Evolutionary conservation across 2,113 vertebrate species (phyloP).

Genomic region (Camelus dromedarius): DNA sequence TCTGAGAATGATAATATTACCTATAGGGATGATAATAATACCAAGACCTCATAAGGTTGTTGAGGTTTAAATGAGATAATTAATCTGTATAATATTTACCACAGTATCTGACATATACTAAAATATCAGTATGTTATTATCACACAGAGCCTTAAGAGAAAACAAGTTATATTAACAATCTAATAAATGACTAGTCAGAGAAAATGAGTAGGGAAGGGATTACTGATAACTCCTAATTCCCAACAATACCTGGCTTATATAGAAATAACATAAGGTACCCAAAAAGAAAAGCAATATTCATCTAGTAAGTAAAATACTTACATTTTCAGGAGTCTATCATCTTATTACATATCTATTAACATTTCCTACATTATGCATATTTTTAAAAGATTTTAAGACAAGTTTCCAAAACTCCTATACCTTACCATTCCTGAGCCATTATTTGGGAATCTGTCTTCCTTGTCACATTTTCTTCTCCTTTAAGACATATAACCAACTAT

Average conservation of each 20-base stretch:
- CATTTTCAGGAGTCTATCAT: constrained; percentile 54
- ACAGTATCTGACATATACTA: neutral
- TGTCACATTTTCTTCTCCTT: constrained; percentile 11
- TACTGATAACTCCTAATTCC: neutral
- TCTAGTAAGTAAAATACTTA: constrained; percentile 26
- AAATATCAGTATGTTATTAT: constrained; percentile 14
- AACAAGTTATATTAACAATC: constrained; percentile 9
- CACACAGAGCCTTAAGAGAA: constrained; percentile 20
- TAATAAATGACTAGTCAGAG: constrained; percentile 9
- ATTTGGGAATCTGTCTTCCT: neutral
- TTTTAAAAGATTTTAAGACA: neutral
- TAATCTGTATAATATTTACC: constrained; percentile 20
- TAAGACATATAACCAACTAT: neutral
- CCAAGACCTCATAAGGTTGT: neutral
- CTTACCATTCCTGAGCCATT: neutral
- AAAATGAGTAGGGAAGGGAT: constrained; percentile 18
- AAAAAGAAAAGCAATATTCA: constrained; percentile 44
- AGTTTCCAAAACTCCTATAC: neutral
- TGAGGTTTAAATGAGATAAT: constrained; percentile 13
- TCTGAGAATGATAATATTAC: neutral
- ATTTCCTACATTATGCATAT: constrained; percentile 11
- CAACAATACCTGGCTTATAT: constrained; percentile 10
- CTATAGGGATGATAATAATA: neutral
- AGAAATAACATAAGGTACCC: neutral
- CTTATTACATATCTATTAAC: constrained; percentile 20